Evolutionary conservation across 1,140 invertebrate species (phyloP), one percentile per base, ranked within the genome.

Genomic region (Daktulosphaira vitifoliae): DNA sequence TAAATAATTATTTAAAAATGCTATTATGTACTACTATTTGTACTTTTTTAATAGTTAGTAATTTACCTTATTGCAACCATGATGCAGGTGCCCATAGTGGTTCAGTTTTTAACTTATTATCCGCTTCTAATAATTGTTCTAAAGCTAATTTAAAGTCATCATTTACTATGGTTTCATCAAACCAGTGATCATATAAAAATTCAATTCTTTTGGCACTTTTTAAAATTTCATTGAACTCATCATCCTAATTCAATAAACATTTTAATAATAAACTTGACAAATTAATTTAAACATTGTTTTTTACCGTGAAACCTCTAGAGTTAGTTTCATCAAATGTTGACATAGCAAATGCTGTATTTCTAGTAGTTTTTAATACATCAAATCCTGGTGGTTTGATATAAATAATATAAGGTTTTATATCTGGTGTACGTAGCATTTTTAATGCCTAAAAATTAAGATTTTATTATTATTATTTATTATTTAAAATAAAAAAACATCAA

Each of bases 41-140:
- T n/a, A n/a, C n/a, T n/a, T n/a, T n/a, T n/a, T n/a, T n/a, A n/a
- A n/a, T n/a, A n/a, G n/a, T n/a, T n/a, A n/a, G n/a, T n/a, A n/a
- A n/a, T n/a, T n/a, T n/a, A n/a, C n/a, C 11, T 33, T 71, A 90
- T 79, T 90, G 88, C 67, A 96, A 85, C 96, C 96, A 98, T 15
- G 86, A 86, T 18, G 87, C 86, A 11, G 96, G 96, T 15, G 98
- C 93, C 96, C 96, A 99, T 15, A 94, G 82, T 9, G 94, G 92
- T 74, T 97, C 92, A 3, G 85, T 89, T 76, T 98, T 92, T 16
- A 97, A 84, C 71, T 85, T 81, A 75, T 88, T 87, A 2, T 91
- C 86, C 48, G 86, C 83, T 68, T 82, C 80, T 5, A 94, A 78
- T 3, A 99, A 81, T 71, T 92, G 88, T 69, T 91, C 86, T 70